phyloP scores from a whole-genome alignment of 2,113 vertebrate species.

The Pungitius pungitius region DNA sequence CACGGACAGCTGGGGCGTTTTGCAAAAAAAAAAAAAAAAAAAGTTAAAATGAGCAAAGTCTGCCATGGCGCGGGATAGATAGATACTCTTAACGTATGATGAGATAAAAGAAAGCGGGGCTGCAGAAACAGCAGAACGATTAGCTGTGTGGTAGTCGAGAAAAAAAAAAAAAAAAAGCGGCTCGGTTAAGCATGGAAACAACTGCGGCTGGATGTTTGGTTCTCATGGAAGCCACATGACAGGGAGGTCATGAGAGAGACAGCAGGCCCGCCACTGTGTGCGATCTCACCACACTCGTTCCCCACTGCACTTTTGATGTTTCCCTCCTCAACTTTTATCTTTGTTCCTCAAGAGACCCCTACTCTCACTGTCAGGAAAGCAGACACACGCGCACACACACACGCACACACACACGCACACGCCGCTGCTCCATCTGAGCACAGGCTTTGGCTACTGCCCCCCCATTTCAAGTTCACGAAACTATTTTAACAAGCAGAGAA shows the following conservation, averaged over 20 bases:
- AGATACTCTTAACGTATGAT: conserved; percentile 49
- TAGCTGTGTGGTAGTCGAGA: conserved; percentile 58
- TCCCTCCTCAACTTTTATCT: conserved; percentile 64
- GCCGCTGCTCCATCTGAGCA: conserved; percentile 33
- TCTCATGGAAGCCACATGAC: conserved; percentile 80
- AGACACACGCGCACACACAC: neutral
- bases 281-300: conserved; percentile 72
- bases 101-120: conserved; percentile 41
- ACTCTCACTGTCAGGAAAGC: conserved; percentile 64
- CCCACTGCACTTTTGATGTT: conserved; percentile 74
- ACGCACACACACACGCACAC: conserved; percentile 8
- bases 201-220: conserved; percentile 77
- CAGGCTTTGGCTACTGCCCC: conserved; percentile 49
- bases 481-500: conserved; percentile 75
- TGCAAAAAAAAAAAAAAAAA: neutral
- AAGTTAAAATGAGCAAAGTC: conserved; percentile 7
- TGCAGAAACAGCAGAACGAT: conserved; percentile 63
- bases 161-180: conserved; percentile 48
- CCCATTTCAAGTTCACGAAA: conserved; percentile 68
- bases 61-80: conserved; percentile 31
- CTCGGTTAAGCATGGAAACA: conserved; percentile 78
- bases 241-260: conserved; percentile 77
- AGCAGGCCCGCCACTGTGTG: conserved; percentile 76
- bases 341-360: conserved; percentile 58
- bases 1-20: neutral